Evolutionary conservation across 1,140 invertebrate genomes (phyloP).

Genomic region (Plodia interpunctella): DNA sequence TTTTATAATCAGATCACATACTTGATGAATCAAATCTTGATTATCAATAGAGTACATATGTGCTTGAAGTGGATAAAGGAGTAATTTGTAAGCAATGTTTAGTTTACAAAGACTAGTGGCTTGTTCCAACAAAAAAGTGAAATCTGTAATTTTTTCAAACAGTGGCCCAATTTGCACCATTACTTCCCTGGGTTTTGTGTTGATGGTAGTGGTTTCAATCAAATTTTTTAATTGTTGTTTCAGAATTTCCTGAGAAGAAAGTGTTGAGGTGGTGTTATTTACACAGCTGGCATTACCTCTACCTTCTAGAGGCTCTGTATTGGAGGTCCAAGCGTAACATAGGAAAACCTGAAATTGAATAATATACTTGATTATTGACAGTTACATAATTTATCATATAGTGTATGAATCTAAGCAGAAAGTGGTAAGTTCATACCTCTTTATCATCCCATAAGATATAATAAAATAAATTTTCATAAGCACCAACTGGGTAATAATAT

Average conservation of each 20-base stretch:
- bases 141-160: slow-evolving; percentile 54
- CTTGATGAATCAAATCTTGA: slow-evolving; percentile 29
- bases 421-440: slow-evolving; percentile 33
- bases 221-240: slow-evolving; percentile 45
- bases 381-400: too few species aligned
- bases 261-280: slow-evolving; percentile 20
- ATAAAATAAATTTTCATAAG: slow-evolving; percentile 45
- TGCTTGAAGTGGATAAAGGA: slow-evolving; percentile 55
- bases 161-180: slow-evolving; percentile 36
- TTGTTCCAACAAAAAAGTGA: slow-evolving; percentile 38
- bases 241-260: slow-evolving; percentile 46
- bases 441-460: slow-evolving; percentile 44
- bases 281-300: slow-evolving; percentile 13
- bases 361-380: background rate
- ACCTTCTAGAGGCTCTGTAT: slow-evolving; percentile 11
- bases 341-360: slow-evolving; percentile 33
- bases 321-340: slow-evolving; percentile 24
- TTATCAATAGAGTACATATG: slow-evolving; percentile 37
- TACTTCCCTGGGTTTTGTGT: slow-evolving; percentile 25
- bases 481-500: slow-evolving; percentile 44
- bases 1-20: slow-evolving; percentile 55
- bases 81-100: slow-evolving; percentile 45
- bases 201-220: slow-evolving; percentile 29
- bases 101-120: slow-evolving; percentile 46
- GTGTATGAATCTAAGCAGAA: too few species aligned